Evolutionary conservation across 2,113 vertebrate species (phyloP), one percentile per base, ranked within the genome.

Genomic region (Pica pica): DNA sequence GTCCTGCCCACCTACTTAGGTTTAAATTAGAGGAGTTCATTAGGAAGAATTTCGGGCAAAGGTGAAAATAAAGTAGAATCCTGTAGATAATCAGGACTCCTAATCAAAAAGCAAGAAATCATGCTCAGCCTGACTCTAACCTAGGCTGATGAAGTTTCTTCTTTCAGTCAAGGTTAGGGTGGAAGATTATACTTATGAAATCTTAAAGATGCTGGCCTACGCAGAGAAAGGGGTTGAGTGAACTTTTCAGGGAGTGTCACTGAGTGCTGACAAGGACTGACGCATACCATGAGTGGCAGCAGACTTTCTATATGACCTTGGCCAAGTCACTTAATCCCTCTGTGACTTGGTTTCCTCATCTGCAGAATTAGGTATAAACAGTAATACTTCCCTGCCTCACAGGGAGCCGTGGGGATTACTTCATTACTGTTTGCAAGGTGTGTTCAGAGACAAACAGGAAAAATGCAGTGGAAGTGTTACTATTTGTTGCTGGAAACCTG

Each of bases 241-340:
- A 89, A 93, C 93, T 95, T 49, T 68, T 85, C 63, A 95, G 87
- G 96, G 96, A 76, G 95, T 96, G 95, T 91, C 95, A 39, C 74
- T 39, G 70, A 47, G 61, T 94, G 94, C 89, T 97, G 96, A 95
- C 94, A 93, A 79, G 67, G 89, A 39, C 89, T 95, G 96, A 97
- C 16, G 0, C 93, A 80, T 65, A 50, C 65, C 22, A 10, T 70
- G 91, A 94, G 76, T 88, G 91, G 83, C 63, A 89, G 81, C 84
- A 95, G 84, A 95, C 96, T 97, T 95, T 95, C 91, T 91, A 27
- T 91, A 83, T 91, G 87, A 95, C 95, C 81, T 95, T 90, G 78
- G 65, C 49, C 37, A 2, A 89, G 84, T 94, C 89, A 91, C 39
- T 95, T 97, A 95, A 97, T 97, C 94, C 84, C 59, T 89, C 75